Conservation (phyloP, 2,888 invertebrate genomes). For the Lacanobia oleracea region DNA sequence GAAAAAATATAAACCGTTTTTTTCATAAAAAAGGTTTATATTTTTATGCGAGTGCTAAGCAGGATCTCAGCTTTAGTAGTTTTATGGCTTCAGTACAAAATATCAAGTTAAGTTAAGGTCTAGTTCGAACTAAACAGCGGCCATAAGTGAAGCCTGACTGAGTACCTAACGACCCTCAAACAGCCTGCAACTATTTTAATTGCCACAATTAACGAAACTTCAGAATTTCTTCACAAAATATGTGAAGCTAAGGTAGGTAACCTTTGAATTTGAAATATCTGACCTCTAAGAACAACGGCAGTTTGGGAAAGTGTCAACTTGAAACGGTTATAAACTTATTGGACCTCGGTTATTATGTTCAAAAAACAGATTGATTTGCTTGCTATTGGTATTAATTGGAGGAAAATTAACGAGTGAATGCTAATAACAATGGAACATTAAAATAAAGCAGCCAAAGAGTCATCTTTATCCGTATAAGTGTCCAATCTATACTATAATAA, state of each 20-base stretch:
- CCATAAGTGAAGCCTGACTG: slow-evolving; percentile 7
- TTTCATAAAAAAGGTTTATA: no score
- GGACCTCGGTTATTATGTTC: no score
- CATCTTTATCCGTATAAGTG: no score
- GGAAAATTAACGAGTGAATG: background rate
- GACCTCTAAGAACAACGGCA: slow-evolving; percentile 8
- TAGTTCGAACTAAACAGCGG: background rate
- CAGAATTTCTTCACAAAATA: slow-evolving; percentile 40
- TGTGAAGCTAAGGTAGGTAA: slow-evolving; percentile 18
- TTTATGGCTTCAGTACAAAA: slow-evolving; percentile 7
- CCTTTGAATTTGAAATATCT: slow-evolving; percentile 43
- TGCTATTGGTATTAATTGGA: background rate
- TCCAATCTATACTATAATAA: no score
- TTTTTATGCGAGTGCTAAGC: background rate
- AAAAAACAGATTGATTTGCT: background rate
- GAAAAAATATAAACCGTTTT: no score
- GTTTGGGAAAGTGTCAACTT: slow-evolving; percentile 2
- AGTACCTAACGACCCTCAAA: slow-evolving; percentile 35
- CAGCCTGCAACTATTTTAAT: slow-evolving; percentile 41
- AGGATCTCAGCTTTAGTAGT: background rate
- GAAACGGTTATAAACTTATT: background rate
- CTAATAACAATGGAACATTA: no score
- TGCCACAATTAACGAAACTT: slow-evolving; percentile 38
- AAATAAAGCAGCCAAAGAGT: no score
- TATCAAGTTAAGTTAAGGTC: slow-evolving; percentile 3